These are phyloP conservation scores for Microcebus ravelobensis DNA, from an alignment of 2,113 vertebrate genomes.

Conservation along the genomic window DNA sequence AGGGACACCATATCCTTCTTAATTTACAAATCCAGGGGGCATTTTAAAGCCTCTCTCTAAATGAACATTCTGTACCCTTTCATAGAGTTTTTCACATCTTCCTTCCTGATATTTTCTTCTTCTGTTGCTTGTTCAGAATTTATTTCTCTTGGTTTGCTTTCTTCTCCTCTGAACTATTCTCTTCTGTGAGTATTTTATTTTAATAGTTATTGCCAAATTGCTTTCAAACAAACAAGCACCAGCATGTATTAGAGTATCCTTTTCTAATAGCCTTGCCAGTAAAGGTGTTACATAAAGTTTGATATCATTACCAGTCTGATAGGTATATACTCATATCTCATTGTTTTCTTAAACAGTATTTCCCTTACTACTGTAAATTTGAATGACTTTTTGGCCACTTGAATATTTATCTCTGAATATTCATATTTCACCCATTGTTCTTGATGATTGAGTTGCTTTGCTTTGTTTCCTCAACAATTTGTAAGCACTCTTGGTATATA, in stretches of 20 bases:
- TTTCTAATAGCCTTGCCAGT: not conserved
- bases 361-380: not conserved
- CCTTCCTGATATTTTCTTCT: not conserved
- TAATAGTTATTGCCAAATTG: not conserved
- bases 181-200: not conserved
- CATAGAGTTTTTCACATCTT: not conserved
- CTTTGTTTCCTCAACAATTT: not conserved
- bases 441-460: not conserved
- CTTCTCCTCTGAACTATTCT: not conserved
- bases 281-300: not conserved
- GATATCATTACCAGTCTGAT: not conserved
- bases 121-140: not conserved
- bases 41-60: not conserved
- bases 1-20: not conserved
- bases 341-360: not conserved
- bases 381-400: not conserved
- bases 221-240: not conserved
- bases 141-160: not conserved
- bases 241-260: not conserved
- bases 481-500: not conserved
- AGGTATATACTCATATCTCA: not conserved
- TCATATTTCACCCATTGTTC: not conserved
- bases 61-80: not conserved
- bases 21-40: not conserved
- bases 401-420: not conserved